These are phyloP conservation scores for Coenobita brevimanus DNA, from an alignment of 1,140 invertebrate genomes.

Conservation along the genomic window DNA sequence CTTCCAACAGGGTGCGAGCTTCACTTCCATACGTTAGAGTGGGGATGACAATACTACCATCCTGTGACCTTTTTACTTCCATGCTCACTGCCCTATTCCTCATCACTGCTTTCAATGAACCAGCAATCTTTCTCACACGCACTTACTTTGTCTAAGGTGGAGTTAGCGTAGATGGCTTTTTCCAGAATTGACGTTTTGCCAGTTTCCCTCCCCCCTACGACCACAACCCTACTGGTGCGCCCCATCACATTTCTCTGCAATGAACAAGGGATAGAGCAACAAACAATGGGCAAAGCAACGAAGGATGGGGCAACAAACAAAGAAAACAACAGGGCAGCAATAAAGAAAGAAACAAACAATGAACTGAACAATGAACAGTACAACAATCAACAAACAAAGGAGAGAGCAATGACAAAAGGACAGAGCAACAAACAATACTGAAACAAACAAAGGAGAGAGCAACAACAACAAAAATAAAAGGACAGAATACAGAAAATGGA, in stretches of 20 bases:
- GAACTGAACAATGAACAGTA: too few species aligned
- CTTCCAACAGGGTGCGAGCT: too few species aligned
- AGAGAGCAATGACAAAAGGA: too few species aligned
- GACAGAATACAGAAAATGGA: background rate
- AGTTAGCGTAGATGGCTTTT: slow-evolving; percentile 67
- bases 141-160: slow-evolving; percentile 58
- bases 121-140: too few species aligned
- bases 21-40: too few species aligned
- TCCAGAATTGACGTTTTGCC: slow-evolving; percentile 69
- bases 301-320: too few species aligned
- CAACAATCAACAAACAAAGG: too few species aligned
- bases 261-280: background rate
- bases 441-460: background rate
- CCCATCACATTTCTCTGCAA: slow-evolving; percentile 64
- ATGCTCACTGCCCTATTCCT: too few species aligned
- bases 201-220: slow-evolving; percentile 61
- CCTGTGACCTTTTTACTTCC: too few species aligned
- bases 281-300: background rate
- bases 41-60: too few species aligned
- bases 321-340: too few species aligned
- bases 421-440: background rate
- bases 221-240: slow-evolving; percentile 64
- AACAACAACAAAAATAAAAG: background rate
- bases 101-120: too few species aligned
- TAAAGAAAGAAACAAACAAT: background rate